Evolutionary conservation across 2,113 vertebrate species (phyloP), one percentile per base, ranked within the genome.

Genomic region (Dinomys branickii): DNA sequence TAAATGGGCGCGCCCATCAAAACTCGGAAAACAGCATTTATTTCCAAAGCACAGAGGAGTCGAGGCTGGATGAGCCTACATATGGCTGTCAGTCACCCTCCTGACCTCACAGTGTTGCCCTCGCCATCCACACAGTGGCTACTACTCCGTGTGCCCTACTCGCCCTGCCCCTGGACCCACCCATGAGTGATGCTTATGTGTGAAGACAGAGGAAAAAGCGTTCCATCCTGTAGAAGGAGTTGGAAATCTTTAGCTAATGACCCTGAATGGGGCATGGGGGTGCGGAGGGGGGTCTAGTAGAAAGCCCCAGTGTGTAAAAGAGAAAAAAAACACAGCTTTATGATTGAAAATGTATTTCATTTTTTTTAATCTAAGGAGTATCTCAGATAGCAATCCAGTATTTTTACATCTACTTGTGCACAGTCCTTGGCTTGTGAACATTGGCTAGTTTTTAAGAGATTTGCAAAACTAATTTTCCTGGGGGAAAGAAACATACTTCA

Each of bases 331-430:
- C n/a, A 50, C 2, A 82, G n/a, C 38, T 81, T 92, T 65, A 52
- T 85, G 24, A 92, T 73, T 73, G 5, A 90, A 95, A 88, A 24
- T 17, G 92, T 86, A 93, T 89, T 88, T 93, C 19, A 93, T 87
- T 85, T 98, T 93, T 65, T 82, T 47, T 83, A 81, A 58, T 84
- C 38, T 82, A 41, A 59, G 95, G 81, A 97, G 58, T 41, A 93
- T 85, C 94, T 85, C 26, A 93, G 61, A 86, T 50, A 89, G 58
- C 52, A 89, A 58, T 80, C 58, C 81, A 82, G 30, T 33, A 56
- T 91, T 95, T 96, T 92, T 92, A 94, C 35, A 91, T 14, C 38
- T 96, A 78, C 33, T 61, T 19, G 41, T 91, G 30, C 77, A 85
- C 75, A 22, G 41, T 88, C 56, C 92, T 54, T 28, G 73, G 38